phyloP scores from a whole-genome alignment of 2,113 vertebrate genomes.

The Neodontobutis hainanensis region DNA sequence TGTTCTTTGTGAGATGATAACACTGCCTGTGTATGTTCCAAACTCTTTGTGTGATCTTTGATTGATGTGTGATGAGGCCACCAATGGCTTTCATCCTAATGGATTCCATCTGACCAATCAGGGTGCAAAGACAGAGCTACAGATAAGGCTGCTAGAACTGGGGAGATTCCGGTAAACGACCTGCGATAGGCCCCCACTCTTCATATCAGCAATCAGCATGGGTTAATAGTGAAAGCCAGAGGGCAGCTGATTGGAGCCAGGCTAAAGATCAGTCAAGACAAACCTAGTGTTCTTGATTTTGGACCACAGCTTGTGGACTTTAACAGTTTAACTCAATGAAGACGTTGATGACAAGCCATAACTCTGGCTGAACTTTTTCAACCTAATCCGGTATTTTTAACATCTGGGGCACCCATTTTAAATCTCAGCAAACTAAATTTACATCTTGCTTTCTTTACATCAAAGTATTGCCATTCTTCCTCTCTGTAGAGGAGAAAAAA shows the following conservation, averaged over 20 bases:
- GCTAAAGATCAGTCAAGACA: conserved; percentile 67
- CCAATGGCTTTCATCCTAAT: conserved; percentile 74
- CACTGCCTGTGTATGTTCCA: conserved; percentile 17
- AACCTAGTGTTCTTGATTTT: conserved; percentile 38
- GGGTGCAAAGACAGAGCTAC: conserved; percentile 53
- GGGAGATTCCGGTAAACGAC: conserved; percentile 68
- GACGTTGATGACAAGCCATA: conserved; percentile 34
- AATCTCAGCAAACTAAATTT: conserved; percentile 11
- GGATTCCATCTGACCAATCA: conserved; percentile 77
- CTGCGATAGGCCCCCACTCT: conserved; percentile 45
- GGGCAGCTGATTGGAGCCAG: conserved; percentile 72
- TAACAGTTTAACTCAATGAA: conserved; percentile 29
- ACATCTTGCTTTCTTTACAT: conserved; percentile 32
- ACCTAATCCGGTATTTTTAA: conserved; percentile 17
- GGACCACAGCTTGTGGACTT: conserved; percentile 43
- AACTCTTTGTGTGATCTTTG: conserved; percentile 55
- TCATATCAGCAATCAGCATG: conserved; percentile 74
- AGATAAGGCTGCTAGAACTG: conserved; percentile 64
- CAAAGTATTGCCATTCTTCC: conserved; percentile 51
- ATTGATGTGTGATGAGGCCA: conserved; percentile 69
- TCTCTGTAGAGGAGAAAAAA: conserved; percentile 44
- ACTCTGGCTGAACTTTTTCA: conserved; percentile 35
- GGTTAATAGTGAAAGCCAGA: conserved; percentile 66
- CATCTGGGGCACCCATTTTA: conserved; percentile 17
- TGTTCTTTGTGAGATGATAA: conserved; percentile 37